phyloP scores from a whole-genome alignment of 2,888 invertebrate species.

The Esperia sulphurella region DNA sequence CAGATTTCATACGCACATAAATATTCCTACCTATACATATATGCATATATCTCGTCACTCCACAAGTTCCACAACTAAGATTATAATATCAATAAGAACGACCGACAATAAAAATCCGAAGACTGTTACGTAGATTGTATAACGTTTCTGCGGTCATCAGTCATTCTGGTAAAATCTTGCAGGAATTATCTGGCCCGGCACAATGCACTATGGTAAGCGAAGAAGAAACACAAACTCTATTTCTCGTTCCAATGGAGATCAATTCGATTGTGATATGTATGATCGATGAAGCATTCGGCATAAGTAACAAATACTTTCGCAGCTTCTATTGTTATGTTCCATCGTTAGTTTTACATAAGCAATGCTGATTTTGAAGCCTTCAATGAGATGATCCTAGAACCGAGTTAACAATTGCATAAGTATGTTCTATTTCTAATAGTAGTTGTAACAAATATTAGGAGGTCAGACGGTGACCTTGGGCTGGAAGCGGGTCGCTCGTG shows the following conservation, averaged over 20 bases:
- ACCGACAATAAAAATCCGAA: not conserved
- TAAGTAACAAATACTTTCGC: conserved; percentile 18
- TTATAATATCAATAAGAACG: not conserved
- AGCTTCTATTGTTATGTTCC: conserved; percentile 8
- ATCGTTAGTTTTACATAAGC: conserved; percentile 1
- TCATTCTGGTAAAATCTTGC: conserved; percentile 15
- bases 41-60: not conserved
- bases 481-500: conserved; percentile 73
- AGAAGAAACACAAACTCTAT: conserved; percentile 14
- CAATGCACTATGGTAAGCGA: conserved; percentile 1
- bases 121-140: conserved; percentile 15
- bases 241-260: conserved; percentile 15
- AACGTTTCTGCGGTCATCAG: conserved; percentile 14
- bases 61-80: not conserved
- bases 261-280: conserved; percentile 19
- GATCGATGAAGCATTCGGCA: conserved; percentile 20
- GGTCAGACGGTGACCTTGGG: conserved; percentile 74
- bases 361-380: not conserved
- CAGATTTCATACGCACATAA: conserved; percentile 9
- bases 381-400: conserved; percentile 10
- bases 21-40: not conserved
- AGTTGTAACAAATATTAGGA: conserved; percentile 58
- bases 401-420: conserved; percentile 21
- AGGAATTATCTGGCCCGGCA: conserved; percentile 11
- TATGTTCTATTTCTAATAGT: conserved; percentile 35